Evolutionary conservation across 2,888 invertebrate species (phyloP).

Genomic region (Magallana nippona): DNA sequence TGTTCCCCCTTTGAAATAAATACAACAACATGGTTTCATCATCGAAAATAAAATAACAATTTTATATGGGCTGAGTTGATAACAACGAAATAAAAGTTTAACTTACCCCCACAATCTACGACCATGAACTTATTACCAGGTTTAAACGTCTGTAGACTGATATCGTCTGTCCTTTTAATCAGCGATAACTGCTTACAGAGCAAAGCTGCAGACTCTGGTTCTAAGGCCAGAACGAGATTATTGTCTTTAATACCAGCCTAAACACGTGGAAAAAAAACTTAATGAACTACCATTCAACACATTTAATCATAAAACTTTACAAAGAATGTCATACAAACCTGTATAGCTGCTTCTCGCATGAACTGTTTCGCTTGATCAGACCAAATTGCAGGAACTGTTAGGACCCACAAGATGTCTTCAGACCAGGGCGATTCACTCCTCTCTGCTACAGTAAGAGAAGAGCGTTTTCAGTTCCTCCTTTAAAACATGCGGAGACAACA

Average conservation of each 20-base stretch:
- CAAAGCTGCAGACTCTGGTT: conserved; percentile 40
- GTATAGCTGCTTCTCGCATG: conserved; percentile 15
- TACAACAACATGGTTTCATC: too few species aligned
- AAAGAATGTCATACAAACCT: neutral
- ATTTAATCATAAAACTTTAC: too few species aligned
- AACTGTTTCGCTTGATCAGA: conserved; percentile 25
- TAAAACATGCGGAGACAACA: too few species aligned
- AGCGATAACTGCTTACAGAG: conserved; percentile 29
- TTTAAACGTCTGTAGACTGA: neutral
- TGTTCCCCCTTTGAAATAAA: conserved; percentile 38
- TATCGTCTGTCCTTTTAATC: neutral
- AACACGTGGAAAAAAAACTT: too few species aligned
- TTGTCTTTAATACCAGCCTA: conserved; percentile 38
- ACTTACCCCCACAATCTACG: conserved; percentile 38
- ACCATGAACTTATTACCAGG: conserved; percentile 40
- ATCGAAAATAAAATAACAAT: too few species aligned
- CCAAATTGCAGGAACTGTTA: conserved; percentile 20
- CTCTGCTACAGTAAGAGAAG: too few species aligned
- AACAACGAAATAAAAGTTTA: neutral
- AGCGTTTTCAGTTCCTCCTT: too few species aligned
- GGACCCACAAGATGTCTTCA: conserved; percentile 1
- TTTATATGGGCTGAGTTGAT: too few species aligned
- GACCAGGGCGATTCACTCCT: neutral
- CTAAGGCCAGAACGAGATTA: conserved; percentile 12
- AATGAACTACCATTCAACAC: too few species aligned